Conservation (phyloP, 2,113 vertebrate species). For the Callipepla squamata region DNA sequence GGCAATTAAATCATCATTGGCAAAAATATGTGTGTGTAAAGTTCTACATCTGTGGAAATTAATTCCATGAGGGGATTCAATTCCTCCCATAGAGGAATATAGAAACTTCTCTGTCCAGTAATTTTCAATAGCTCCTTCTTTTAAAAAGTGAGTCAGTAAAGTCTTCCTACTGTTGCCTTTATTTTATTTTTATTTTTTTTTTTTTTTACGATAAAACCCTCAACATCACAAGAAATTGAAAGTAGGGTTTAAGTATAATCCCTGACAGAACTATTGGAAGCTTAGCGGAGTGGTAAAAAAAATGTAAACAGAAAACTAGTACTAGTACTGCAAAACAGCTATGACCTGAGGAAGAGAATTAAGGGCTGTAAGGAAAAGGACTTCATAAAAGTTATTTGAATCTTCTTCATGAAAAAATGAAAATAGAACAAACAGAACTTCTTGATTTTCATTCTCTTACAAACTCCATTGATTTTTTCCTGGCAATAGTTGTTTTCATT, state of each 20-base stretch:
- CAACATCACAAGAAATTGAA: background rate
- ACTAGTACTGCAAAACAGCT: background rate
- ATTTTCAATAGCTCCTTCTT: background rate
- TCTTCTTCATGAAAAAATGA: background rate
- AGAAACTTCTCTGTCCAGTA: background rate
- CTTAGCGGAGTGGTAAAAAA: background rate
- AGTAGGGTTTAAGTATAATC: background rate
- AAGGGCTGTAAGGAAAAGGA: background rate
- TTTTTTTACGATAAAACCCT: background rate
- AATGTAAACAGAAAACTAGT: background rate
- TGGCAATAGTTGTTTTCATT: background rate
- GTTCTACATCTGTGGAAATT: fast-evolving
- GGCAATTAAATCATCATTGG: background rate
- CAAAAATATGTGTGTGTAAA: background rate
- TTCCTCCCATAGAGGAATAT: background rate
- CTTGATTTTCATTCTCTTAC: background rate
- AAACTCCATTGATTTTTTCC: background rate
- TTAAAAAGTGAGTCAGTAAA: background rate
- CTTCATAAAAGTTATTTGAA: background rate
- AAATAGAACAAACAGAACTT: background rate
- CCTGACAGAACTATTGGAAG: background rate
- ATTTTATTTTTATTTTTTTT: background rate
- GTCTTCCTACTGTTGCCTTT: background rate
- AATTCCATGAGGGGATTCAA: background rate
- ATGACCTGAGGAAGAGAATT: background rate